Evolutionary conservation across 35 echinoderm and acorn worm genomes (phyloP).

Genomic region (Eucidaris tribuloides): DNA sequence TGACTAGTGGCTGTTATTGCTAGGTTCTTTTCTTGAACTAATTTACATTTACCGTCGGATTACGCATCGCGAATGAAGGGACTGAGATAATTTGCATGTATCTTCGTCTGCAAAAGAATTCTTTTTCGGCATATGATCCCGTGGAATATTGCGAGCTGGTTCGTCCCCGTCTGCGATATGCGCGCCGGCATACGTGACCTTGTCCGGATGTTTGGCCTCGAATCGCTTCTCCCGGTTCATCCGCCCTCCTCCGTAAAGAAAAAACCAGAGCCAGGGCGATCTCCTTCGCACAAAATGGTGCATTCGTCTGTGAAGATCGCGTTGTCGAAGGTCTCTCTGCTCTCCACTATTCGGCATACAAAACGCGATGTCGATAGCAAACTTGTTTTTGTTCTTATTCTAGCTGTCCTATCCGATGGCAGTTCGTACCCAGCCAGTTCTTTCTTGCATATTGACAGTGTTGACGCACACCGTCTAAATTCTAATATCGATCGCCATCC

Average conservation of each 20-base stretch:
- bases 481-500: no score
- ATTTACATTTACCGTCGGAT: slow-evolving; percentile 30
- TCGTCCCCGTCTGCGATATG: background rate
- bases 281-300: background rate
- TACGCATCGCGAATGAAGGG: slow-evolving; percentile 6
- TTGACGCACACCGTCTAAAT: no score
- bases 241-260: background rate
- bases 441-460: no score
- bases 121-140: slow-evolving; percentile 38
- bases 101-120: slow-evolving; percentile 33
- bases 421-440: no score
- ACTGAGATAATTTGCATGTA: background rate
- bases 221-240: background rate
- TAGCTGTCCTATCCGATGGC: no score
- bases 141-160: slow-evolving; percentile 15
- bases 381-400: no score
- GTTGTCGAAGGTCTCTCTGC: slow-evolving; percentile 31
- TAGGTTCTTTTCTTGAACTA: slow-evolving; percentile 59
- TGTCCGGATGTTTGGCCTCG: slow-evolving; percentile 5
- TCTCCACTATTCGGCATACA: background rate
- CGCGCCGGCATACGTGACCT: slow-evolving; percentile 41
- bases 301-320: slow-evolving; percentile 63
- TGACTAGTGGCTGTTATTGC: slow-evolving; percentile 20
- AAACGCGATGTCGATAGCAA: background rate
- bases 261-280: background rate